These are phyloP conservation scores for Phodopus roborovskii DNA, from an alignment of 2,113 vertebrate species.

Conservation along the genomic window DNA sequence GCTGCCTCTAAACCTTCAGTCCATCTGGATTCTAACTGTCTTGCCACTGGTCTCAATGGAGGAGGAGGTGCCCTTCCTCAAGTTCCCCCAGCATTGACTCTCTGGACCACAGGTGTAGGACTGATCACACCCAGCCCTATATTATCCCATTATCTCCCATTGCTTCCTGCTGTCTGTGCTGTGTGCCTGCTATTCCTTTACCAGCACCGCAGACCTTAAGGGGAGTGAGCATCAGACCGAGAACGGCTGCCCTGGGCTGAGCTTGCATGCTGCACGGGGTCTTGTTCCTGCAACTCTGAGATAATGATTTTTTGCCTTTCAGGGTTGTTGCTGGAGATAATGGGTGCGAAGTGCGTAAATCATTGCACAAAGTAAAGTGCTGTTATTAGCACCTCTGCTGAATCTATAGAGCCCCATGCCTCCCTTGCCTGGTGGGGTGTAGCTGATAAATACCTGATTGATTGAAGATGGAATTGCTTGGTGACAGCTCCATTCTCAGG, in stretches of 20 bases:
- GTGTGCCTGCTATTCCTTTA: neutral
- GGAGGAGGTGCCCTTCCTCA: neutral
- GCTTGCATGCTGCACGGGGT: neutral
- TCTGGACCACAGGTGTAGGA: neutral
- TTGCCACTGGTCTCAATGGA: accelerated
- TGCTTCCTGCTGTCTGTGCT: neutral
- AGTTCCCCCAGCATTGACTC: neutral
- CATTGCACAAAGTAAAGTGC: constrained; percentile 3
- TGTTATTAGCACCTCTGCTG: constrained; percentile 46
- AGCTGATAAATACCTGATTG: constrained; percentile 66
- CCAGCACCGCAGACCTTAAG: neutral
- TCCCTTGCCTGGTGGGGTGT: constrained; percentile 22
- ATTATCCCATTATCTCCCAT: neutral
- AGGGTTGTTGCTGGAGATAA: constrained; percentile 14
- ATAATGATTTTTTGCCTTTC: constrained; percentile 33
- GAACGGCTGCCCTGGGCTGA: neutral
- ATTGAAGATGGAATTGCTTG: constrained; percentile 46
- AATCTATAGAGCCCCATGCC: neutral
- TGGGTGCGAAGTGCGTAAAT: constrained; percentile 54
- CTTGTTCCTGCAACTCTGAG: constrained; percentile 19
- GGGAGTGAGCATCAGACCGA: neutral
- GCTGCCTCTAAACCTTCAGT: neutral
- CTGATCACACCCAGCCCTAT: neutral
- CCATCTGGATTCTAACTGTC: neutral
- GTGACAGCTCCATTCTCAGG: constrained; percentile 29